Base-by-base conservation (phyloP, 2,888 invertebrate genomes). In the Pyrrhosoma nymphula region DNA sequence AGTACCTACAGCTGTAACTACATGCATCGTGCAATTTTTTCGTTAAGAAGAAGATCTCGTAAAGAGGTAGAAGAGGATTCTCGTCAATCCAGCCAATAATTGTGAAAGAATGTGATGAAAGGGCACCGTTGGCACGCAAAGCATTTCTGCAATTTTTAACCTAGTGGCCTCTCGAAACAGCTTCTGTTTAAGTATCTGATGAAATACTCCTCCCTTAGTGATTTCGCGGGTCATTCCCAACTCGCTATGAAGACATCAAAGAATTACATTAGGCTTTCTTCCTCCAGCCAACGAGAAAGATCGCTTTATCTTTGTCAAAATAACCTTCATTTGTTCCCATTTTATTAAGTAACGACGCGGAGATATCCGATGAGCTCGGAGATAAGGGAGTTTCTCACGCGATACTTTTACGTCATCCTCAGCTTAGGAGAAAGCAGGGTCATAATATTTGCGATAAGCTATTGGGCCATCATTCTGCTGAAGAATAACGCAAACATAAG, bases 271-370 rank as follows among this genome's bases (percentile, higher is more conserved):
- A 35, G 82, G 16, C 75, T 30, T 75, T 8, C 75, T 82, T 35
- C 82, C 35, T 30, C 82, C 4, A 35, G 91, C 63, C 23, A 47
- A 63, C 39, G 23, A 18, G 91, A 35, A 35, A 39, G 60, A 91
- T 91, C 30, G 56, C 35, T 91, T 63, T 35, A 91, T 91, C 56
- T 56, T 23, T 16, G 35, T 90, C 60, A 30, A 20, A 60, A 35
- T 23, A 35, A 60, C 60, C 63, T 91, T 69, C 91, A 91, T 56
- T 63, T 91, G 10, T 56, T 69, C 39, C 63, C 63, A 63, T 91
- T 91, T 63, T 91, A 69, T 91, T 91, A 91, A 91, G 63, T 91
- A 91, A 69, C 39, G 39, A 69, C 63, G 39, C 60, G 56, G 90
- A 35, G 35, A 60, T 39, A 39, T 69, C 4, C 60, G 63, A 91